phyloP scores from a whole-genome alignment of 2,797 vertebrate species.

The Manis javanica region DNA sequence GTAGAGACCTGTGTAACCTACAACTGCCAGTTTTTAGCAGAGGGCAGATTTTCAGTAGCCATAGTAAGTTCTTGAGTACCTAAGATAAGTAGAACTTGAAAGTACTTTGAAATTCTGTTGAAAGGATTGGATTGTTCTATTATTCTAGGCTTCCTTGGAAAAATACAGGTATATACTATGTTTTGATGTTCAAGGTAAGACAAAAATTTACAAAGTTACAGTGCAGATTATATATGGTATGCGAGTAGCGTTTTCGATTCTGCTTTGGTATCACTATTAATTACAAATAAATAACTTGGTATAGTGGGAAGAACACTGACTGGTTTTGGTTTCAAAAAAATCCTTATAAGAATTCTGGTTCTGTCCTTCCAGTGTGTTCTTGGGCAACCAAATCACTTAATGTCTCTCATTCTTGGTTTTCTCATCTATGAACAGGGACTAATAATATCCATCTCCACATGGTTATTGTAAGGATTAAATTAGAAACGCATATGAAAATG shows the following conservation, averaged over 20 bases:
- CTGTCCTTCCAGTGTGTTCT: background rate
- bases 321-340: background rate
- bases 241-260: constrained; percentile 13
- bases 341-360: constrained; percentile 15
- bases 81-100: background rate
- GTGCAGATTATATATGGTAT: background rate
- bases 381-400: background rate
- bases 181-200: constrained; percentile 35
- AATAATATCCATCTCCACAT: background rate
- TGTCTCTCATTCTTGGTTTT: background rate
- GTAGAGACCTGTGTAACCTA: background rate
- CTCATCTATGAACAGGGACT: background rate
- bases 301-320: background rate
- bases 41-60: background rate
- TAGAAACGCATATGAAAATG: background rate
- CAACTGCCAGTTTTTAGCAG: background rate
- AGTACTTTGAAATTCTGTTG: constrained; percentile 39
- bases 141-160: constrained; percentile 28
- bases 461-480: constrained; percentile 12
- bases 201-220: constrained; percentile 9
- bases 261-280: constrained; percentile 52
- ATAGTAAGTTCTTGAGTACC: background rate
- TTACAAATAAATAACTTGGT: constrained; percentile 5
- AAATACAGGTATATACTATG: background rate
- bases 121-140: background rate